Evolutionary conservation across 2,797 vertebrate genomes (phyloP), one percentile per base, ranked within the genome.

Genomic region (Glossophaga mutica): DNA sequence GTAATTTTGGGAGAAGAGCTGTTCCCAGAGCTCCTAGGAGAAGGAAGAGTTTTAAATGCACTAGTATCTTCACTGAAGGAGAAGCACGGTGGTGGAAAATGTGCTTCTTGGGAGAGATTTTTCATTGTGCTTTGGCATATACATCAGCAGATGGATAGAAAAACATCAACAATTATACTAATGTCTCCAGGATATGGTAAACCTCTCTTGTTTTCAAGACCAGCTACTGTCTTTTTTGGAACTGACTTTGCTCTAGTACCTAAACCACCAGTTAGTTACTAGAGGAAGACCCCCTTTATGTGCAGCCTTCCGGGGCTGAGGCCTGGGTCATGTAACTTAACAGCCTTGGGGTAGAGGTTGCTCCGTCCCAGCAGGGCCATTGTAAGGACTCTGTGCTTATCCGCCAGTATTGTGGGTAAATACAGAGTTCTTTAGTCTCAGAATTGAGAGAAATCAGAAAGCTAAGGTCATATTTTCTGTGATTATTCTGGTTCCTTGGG

Each of bases 391-490:
- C 57, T 14, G 5, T 52, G 24, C 55, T 62, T 93, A 73, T 93
- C 91, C 9, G 24, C 34, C 84, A 91, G 50, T 26, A 24, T 62
- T 84, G 6, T 70, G 52, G 48, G 37, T 89, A 93, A 94, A 87
- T 68, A 83, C 39, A 52, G 65, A 84, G 19, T 87, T 94, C 22
- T 76, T 96, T 91, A 55, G 68, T 85, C 39, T 87, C 52, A 21
- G 26, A 90, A 78, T 48, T 92, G 73, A 42, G 67, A 92, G 67
- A 44, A 70, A 22, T 48, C 79, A 91, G 87, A 65, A 91, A n/a
- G 76, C 71, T 93, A 81, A 73, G 50, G 81, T 90, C 85, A 67
- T 81, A 39, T 82, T 93, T 94, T 85, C 84, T 93, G 42, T 62
- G 50, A 89, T 86, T 91, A 83, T 76, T 94, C 79, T 82, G 37